Base-by-base conservation (phyloP, 1,140 invertebrate genomes). In the Melitaea cinxia region DNA sequence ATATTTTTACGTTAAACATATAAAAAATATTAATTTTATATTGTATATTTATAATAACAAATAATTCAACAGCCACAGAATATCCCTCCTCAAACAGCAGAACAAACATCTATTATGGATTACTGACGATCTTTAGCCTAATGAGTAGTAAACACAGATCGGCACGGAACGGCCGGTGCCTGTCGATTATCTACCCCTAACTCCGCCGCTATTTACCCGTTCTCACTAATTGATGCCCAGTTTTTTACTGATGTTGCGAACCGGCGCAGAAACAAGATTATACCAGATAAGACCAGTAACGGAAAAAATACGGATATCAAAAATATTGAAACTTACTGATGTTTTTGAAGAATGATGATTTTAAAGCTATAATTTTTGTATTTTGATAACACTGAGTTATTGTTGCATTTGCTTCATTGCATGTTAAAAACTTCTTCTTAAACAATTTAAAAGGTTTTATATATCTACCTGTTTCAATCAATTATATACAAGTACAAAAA, bases 111-210 rank as follows among this genome's bases (percentile, higher is more conserved):
- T 66, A 15, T 60, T 45, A 58, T 30, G 30, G 17, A 58, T 58
- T 53, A 60, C 24, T 30, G 15, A 39, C 28, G 69, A 76, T 82
- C 80, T 82, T 79, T 67, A 65, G 80, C 70, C 71, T 85, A 88
- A 88, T 85, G 83, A 85, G 77, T 82, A 83, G 85, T 88, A 88
- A 88, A 88, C 82, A 88, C 49, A 21, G 65, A 49, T 65, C 63
- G 72, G 72, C 47, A 39, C 55, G 55, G 73, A 65, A 57, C 47
- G 67, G 73, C 70, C 81, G 86, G 83, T 83, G 80, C 77, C 68
- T 75, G 52, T 68, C 83, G 80, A 85, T 85, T 82, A 84, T 85
- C 83, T 83, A 80, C 74, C 73, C 72, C 75, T 75, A 78, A 84
- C 72, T 70, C n/a, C 74, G 72, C 70, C 47, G 62, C 73, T 83